A percentile compares a stretch with the other conserved stretches of the same genome.
phyloP scores from a whole-genome alignment of 2,888 invertebrate species.

The Lithophane leautieri region DNA sequence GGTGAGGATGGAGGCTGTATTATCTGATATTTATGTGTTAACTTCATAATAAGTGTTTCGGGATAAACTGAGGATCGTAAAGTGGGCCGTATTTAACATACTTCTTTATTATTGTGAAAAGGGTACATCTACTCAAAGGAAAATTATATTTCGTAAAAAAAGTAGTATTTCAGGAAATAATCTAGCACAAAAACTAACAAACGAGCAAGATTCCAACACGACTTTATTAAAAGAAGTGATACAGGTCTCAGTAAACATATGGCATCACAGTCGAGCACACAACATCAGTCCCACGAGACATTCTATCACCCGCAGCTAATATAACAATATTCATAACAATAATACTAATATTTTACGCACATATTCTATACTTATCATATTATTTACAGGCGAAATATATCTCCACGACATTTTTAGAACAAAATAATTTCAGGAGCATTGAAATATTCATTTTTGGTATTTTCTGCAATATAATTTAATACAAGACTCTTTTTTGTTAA shows the following conservation, averaged over 20 bases:
- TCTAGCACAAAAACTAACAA: constrained; percentile 1
- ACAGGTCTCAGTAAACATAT: constrained; percentile 43
- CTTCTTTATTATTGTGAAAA: constrained; percentile 9
- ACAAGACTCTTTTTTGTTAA: background rate
- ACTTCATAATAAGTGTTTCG: constrained; percentile 39
- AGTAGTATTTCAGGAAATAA: too few species aligned
- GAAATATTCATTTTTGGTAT: constrained; percentile 46
- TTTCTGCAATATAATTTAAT: constrained; percentile 1
- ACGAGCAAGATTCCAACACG: constrained; percentile 4
- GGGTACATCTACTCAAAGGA: background rate
- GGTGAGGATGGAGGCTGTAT: constrained; percentile 42
- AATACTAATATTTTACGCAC: constrained; percentile 62
- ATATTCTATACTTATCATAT: constrained; percentile 49
- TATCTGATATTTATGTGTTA: constrained; percentile 53
- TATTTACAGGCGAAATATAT: constrained; percentile 51
- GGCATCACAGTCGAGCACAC: constrained; percentile 64
- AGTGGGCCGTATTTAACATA: background rate
- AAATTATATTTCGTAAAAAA: background rate
- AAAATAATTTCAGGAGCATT: constrained; percentile 29
- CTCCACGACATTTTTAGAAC: constrained; percentile 8
- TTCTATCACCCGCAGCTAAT: constrained; percentile 18
- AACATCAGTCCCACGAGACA: constrained; percentile 20
- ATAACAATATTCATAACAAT: constrained; percentile 48
- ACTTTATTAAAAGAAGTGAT: constrained; percentile 57
- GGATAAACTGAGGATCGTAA: constrained; percentile 44